Conservation (phyloP, 2,113 vertebrate genomes). For the Percina caprodes region DNA sequence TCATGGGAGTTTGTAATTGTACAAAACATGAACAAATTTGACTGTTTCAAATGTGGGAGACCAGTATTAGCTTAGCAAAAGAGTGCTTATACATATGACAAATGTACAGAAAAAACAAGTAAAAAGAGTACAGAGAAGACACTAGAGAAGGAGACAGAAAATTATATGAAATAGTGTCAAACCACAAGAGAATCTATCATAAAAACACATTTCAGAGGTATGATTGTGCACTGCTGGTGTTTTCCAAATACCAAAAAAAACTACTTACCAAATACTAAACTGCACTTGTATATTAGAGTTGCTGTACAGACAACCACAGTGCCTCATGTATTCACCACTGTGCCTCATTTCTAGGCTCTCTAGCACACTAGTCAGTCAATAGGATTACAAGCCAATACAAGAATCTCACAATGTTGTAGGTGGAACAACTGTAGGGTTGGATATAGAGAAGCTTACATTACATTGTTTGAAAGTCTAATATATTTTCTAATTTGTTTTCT, state of each 20-base stretch:
- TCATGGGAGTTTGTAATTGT: neutral
- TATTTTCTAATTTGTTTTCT: neutral
- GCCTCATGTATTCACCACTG: conserved; percentile 49
- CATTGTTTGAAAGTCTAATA: neutral
- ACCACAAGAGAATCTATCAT: neutral
- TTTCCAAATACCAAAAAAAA: no score
- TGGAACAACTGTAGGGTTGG: neutral
- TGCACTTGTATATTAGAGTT: conserved; percentile 2
- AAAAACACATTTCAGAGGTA: neutral
- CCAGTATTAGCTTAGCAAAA: neutral
- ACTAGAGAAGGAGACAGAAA: neutral
- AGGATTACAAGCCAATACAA: neutral
- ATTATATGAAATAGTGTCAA: neutral
- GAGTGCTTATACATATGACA: neutral
- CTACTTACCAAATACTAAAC: conserved; percentile 11
- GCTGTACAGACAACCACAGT: conserved; percentile 30
- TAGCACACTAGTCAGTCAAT: neutral
- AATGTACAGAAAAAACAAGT: neutral
- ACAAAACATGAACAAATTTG: neutral
- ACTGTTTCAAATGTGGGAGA: neutral
- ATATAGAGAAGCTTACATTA: neutral
- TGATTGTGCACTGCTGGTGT: neutral
- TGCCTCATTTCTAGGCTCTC: conserved; percentile 37
- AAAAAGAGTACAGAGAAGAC: neutral
- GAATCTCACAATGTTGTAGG: neutral